Conservation (phyloP, 2,888 invertebrate species). For the Oscheius onirici region DNA sequence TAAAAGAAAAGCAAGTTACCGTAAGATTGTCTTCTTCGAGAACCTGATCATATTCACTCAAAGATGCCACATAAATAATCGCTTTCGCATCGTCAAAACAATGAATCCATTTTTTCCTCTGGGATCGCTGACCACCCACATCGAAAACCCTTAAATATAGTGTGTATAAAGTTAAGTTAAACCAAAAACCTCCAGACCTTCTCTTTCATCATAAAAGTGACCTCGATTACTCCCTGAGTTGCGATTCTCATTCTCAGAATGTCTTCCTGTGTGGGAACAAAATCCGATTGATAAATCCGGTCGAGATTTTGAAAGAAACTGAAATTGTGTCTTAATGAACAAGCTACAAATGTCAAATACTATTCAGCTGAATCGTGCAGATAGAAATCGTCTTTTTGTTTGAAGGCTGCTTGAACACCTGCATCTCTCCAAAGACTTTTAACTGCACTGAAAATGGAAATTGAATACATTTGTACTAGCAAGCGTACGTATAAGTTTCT, state of each 20-base stretch:
- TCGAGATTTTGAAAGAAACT: constrained; percentile 66
- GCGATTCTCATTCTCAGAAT: constrained; percentile 64
- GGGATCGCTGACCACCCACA: constrained; percentile 76
- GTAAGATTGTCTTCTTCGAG: constrained; percentile 99
- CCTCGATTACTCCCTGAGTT: constrained; percentile 71
- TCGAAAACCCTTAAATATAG: constrained; percentile 53
- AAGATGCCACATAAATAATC: constrained; percentile 89
- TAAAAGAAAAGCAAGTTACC: constrained; percentile 75
- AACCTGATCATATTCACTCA: constrained; percentile 99
- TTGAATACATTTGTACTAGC: not conserved
- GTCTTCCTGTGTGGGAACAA: constrained; percentile 62
- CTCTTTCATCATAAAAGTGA: constrained; percentile 66
- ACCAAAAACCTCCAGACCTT: constrained; percentile 57
- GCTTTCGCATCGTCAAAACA: constrained; percentile 98
- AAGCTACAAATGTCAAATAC: constrained; percentile 78
- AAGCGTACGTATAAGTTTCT: constrained; percentile 15
- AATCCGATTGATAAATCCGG: constrained; percentile 53
- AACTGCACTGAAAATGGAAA: constrained; percentile 48
- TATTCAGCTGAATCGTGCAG: constrained; percentile 99
- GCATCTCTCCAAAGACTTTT: constrained; percentile 83
- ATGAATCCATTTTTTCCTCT: constrained; percentile 97
- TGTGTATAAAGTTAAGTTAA: not conserved
- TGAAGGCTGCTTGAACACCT: constrained; percentile 98
- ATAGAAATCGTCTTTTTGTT: constrained; percentile 98
- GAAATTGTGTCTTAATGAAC: constrained; percentile 21